A percentile compares a stretch with the other conserved stretches of the same genome.
phyloP scores from a whole-genome alignment of 2,888 invertebrate genomes.

The Calliscelio sp. region DNA sequence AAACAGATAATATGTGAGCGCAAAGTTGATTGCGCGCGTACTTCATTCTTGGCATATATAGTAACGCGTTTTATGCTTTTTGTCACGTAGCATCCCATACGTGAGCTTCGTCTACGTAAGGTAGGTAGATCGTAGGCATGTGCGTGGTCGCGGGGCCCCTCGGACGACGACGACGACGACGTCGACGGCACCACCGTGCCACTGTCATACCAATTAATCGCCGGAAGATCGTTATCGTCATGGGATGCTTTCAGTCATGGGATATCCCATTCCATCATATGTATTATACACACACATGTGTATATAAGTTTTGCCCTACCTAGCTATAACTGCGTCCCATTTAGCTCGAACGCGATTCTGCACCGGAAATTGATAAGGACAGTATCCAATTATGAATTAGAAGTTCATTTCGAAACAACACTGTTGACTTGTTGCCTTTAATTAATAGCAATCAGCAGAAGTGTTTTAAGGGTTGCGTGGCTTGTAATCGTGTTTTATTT shows the following conservation, averaged over 20 bases:
- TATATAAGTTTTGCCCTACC: conserved; percentile 68
- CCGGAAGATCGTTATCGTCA: conserved; percentile 81
- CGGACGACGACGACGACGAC: conserved; percentile 73
- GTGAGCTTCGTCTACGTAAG: conserved; percentile 76
- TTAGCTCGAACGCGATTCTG: conserved; percentile 63
- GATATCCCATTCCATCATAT: conserved; percentile 74
- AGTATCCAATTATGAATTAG: conserved; percentile 63
- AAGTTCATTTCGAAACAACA: conserved; percentile 49
- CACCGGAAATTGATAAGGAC: conserved; percentile 60
- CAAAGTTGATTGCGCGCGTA: conserved; percentile 40
- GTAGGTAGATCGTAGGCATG: conserved; percentile 75
- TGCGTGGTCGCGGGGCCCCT: conserved; percentile 75
- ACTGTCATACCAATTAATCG: conserved; percentile 85
- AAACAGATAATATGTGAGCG: conserved; percentile 33
- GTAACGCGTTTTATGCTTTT: conserved; percentile 79
- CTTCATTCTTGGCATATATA: conserved; percentile 63
- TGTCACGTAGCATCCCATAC: conserved; percentile 79
- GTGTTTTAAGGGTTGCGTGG: not conserved
- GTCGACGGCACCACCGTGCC: conserved; percentile 79
- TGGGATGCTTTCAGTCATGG: conserved; percentile 81
- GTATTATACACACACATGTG: too few relatives aligned
- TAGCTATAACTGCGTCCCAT: conserved; percentile 55
- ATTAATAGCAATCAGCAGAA: conserved; percentile 38
- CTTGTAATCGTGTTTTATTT: not conserved
- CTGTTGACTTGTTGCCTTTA: conserved; percentile 29